These are phyloP conservation scores for Perizoma affinitatum DNA, from an alignment of 2,888 invertebrate genomes.

Conservation along the genomic window DNA sequence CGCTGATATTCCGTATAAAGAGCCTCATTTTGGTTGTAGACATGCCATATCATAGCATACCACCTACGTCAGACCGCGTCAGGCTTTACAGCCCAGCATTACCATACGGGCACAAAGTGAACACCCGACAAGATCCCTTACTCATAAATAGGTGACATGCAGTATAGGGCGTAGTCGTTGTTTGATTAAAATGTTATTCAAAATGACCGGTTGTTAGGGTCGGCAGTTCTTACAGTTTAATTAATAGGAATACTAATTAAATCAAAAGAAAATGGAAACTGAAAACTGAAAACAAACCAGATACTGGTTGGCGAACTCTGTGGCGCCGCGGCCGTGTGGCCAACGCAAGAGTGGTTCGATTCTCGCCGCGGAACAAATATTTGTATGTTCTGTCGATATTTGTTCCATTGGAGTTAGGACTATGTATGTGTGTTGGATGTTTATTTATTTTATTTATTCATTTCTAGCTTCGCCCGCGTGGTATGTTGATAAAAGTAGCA, in stretches of 20 bases:
- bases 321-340: too few species aligned
- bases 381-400: too few species aligned
- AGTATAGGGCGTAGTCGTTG: constrained; percentile 70
- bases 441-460: too few species aligned
- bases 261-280: too few species aligned
- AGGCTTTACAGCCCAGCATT: constrained; percentile 63
- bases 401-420: too few species aligned
- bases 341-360: too few species aligned
- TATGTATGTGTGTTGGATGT: too few species aligned
- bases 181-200: constrained; percentile 78
- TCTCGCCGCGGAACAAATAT: too few species aligned
- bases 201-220: constrained; percentile 45
- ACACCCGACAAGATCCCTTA: constrained; percentile 65
- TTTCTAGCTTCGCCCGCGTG: too few species aligned
- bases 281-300: too few species aligned
- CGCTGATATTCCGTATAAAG: constrained; percentile 34
- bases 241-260: not conserved
- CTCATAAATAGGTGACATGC: constrained; percentile 73
- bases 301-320: too few species aligned
- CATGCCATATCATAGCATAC: constrained; percentile 72
- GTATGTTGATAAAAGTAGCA: too few species aligned
- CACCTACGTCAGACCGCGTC: constrained; percentile 73
- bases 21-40: constrained; percentile 74
- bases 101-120: constrained; percentile 72
- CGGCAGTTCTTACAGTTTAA: constrained; percentile 2